These are phyloP conservation scores for Crematogaster levior DNA, from an alignment of 2,888 invertebrate species.

Conservation along the genomic window DNA sequence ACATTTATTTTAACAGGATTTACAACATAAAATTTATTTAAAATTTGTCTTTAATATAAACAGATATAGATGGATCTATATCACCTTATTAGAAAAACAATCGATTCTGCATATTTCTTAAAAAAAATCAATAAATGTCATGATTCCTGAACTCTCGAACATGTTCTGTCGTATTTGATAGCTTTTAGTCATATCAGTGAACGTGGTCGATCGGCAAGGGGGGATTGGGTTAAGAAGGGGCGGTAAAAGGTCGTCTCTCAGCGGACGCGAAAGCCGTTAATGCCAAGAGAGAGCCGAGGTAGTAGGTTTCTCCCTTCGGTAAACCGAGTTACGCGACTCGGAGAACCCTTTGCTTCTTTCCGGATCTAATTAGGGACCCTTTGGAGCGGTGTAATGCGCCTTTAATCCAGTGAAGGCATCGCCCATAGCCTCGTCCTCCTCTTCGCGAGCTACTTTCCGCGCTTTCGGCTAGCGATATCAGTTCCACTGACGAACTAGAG, in stretches of 20 bases:
- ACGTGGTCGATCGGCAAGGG: conserved; percentile 49
- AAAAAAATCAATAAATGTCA: conserved; percentile 18
- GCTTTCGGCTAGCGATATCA: conserved; percentile 75
- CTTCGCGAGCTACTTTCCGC: conserved; percentile 68
- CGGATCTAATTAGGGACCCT: conserved; percentile 84
- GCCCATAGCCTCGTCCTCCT: conserved; percentile 64
- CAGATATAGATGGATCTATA: background rate
- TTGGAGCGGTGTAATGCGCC: conserved; percentile 82
- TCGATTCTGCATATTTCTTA: conserved; percentile 3
- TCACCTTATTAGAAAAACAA: background rate
- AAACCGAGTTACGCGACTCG: conserved; percentile 84
- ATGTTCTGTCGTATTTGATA: conserved; percentile 52
- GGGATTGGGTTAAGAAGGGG: conserved; percentile 50
- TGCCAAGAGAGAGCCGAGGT: conserved; percentile 73
- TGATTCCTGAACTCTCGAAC: conserved; percentile 48
- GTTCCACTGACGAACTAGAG: conserved; percentile 65
- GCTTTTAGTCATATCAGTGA: conserved; percentile 48
- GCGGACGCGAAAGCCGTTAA: conserved; percentile 82
- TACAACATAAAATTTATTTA: background rate
- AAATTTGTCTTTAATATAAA: background rate
- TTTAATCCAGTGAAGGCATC: conserved; percentile 81
- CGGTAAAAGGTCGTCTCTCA: conserved; percentile 80
- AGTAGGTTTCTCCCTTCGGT: conserved; percentile 77
- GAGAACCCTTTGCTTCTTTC: conserved; percentile 85
- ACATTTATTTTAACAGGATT: background rate